phyloP scores from a whole-genome alignment of 1,140 invertebrate genomes.

The Piezodorus guildinii region DNA sequence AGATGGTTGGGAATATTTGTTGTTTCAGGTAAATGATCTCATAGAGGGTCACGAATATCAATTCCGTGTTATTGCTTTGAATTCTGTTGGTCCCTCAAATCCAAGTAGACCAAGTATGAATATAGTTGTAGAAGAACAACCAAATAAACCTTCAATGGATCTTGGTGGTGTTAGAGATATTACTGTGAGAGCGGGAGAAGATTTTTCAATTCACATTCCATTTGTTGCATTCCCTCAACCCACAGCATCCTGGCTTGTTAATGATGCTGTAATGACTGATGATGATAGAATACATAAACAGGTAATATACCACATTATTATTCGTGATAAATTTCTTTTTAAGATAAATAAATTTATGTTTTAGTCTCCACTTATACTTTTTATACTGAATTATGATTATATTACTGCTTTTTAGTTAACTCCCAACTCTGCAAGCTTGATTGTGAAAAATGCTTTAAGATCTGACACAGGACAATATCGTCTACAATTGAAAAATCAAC shows the following conservation, averaged over 20 bases:
- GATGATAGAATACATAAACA: constrained; percentile 71
- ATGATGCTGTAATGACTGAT: constrained; percentile 65
- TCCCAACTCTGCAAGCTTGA: constrained; percentile 76
- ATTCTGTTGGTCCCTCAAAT: constrained; percentile 84
- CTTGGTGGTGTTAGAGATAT: constrained; percentile 86
- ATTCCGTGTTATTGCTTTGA: constrained; percentile 91
- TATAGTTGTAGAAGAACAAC: constrained; percentile 84
- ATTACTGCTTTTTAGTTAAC: constrained; percentile 43
- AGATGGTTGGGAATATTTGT: too few relatives aligned
- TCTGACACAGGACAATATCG: constrained; percentile 85
- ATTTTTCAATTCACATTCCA: constrained; percentile 91
- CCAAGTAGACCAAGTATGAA: constrained; percentile 80
- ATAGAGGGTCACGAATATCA: constrained; percentile 90
- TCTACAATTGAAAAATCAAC: constrained; percentile 84
- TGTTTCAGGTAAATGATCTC: constrained; percentile 56
- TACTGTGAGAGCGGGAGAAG: constrained; percentile 90
- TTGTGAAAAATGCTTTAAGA: constrained; percentile 83
- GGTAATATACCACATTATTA: constrained; percentile 27
- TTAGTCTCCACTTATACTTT: neutral
- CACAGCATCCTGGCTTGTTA: constrained; percentile 80
- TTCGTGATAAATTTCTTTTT: too few relatives aligned
- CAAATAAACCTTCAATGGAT: constrained; percentile 92
- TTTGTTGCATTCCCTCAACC: constrained; percentile 93
- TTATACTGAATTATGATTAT: neutral
- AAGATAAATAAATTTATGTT: too few relatives aligned